Percentiles rank a stretch among this genome's conserved stretches.
These are phyloP conservation scores for Menidia menidia DNA, from an alignment of 2,797 vertebrate genomes.

Conservation along the genomic window DNA sequence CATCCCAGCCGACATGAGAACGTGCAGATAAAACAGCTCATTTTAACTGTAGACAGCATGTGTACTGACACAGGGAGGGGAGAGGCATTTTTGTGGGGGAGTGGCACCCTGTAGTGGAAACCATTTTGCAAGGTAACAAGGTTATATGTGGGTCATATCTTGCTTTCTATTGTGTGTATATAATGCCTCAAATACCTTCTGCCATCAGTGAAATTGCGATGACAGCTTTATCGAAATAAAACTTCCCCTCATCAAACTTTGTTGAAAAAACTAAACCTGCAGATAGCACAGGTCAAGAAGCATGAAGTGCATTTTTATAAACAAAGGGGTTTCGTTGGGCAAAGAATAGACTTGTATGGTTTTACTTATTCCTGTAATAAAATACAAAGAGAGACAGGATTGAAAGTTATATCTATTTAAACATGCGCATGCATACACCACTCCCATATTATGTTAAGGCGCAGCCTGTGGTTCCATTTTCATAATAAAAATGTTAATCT, in stretches of 20 bases:
- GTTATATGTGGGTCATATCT: constrained; percentile 59
- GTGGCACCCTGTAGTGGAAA: constrained; percentile 44
- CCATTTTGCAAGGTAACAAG: constrained; percentile 57
- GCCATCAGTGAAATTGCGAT: constrained; percentile 38
- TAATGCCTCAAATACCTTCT: constrained; percentile 26
- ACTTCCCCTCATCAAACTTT: constrained; percentile 6
- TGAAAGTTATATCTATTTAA: not conserved
- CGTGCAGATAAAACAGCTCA: constrained; percentile 61
- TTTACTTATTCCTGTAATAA: not conserved
- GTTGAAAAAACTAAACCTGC: constrained; percentile 16
- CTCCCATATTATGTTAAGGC: not conserved
- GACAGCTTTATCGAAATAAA: constrained; percentile 22
- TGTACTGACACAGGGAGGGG: constrained; percentile 50
- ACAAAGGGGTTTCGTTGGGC: not conserved
- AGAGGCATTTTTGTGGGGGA: constrained; percentile 55
- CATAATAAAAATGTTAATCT: constrained; percentile 16
- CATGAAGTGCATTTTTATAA: constrained; percentile 6
- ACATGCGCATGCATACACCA: not conserved
- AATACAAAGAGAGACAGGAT: not conserved
- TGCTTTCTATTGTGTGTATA: constrained; percentile 48
- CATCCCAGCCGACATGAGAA: constrained; percentile 62
- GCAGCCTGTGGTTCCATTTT: constrained; percentile 6
- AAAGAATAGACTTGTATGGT: not conserved
- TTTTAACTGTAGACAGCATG: constrained; percentile 63
- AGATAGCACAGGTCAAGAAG: constrained; percentile 13